A percentile compares a stretch with the other conserved stretches of the same genome.
Evolutionary conservation across 2,888 invertebrate genomes (phyloP).

Genomic region (Acheta domesticus): DNA sequence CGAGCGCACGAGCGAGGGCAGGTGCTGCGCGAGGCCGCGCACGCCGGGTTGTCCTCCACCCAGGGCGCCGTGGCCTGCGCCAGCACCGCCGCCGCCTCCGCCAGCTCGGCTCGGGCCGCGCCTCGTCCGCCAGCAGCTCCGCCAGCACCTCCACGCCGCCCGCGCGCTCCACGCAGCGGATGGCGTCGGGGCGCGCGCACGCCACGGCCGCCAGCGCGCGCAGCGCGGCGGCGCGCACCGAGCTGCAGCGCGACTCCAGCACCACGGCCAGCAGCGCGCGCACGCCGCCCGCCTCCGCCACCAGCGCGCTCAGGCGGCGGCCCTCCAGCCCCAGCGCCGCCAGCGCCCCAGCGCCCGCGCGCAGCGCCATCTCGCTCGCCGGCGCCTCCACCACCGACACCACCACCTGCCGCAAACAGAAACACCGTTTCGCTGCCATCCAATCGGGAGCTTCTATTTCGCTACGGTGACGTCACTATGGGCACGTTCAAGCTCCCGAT

Average conservation of each 20-base stretch:
- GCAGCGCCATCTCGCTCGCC: constrained; percentile 58
- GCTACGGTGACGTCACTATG: too few relatives aligned
- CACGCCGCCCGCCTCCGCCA: constrained; percentile 69
- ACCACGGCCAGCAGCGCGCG: constrained; percentile 67
- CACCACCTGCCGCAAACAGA: constrained; percentile 61
- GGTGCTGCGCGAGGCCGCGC: constrained; percentile 69
- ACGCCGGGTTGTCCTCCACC: constrained; percentile 73
- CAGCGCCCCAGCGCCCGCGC: constrained; percentile 61
- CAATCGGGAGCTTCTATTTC: too few relatives aligned
- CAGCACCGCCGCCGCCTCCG: constrained; percentile 85
- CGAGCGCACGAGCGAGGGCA: constrained; percentile 68
- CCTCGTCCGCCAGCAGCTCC: constrained; percentile 67
- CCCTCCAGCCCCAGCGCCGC: constrained; percentile 70
- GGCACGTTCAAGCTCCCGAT: too few relatives aligned
- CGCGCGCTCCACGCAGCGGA: constrained; percentile 77
- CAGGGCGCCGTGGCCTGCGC: constrained; percentile 92
- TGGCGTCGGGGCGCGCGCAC: constrained; percentile 73
- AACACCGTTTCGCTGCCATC: too few relatives aligned
- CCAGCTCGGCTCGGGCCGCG: constrained; percentile 67
- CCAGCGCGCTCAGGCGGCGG: constrained; percentile 66
- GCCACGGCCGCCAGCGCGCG: constrained; percentile 85
- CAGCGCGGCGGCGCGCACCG: constrained; percentile 59
- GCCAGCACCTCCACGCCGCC: constrained; percentile 81
- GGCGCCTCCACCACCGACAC: constrained; percentile 67
- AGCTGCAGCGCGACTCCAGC: constrained; percentile 66